Percentiles rank a stretch among this genome's conserved stretches.
Evolutionary conservation across 1,140 invertebrate genomes (phyloP).

Genomic region (Bicyclus anynana): DNA sequence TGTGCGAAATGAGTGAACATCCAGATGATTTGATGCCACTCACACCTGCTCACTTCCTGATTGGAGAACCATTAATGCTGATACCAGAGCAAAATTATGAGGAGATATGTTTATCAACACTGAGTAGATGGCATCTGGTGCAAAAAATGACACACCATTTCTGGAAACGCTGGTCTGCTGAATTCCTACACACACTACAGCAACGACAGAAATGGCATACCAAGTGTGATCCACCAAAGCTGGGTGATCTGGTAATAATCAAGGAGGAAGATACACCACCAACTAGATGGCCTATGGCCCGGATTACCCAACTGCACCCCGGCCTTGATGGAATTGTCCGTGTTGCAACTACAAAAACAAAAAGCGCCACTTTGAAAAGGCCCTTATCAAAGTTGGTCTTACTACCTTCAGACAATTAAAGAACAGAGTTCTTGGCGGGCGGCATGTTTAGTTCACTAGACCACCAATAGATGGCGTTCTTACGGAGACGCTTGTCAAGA

Average conservation of each 20-base stretch:
- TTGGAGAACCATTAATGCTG: constrained; percentile 36
- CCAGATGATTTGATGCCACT: constrained; percentile 19
- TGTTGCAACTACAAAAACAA: background rate
- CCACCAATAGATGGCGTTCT: no score
- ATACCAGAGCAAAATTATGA: constrained; percentile 20
- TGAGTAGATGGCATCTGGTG: constrained; percentile 20
- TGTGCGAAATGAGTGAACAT: constrained; percentile 6
- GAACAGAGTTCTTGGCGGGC: no score
- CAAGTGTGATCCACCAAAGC: background rate
- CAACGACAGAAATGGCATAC: constrained; percentile 16
- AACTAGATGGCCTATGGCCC: background rate
- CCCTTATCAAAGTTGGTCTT: background rate
- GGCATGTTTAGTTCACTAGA: no score
- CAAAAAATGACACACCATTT: constrained; percentile 23
- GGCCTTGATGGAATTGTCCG: background rate
- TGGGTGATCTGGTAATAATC: constrained; percentile 1
- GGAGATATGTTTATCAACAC: background rate
- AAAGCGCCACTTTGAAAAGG: background rate
- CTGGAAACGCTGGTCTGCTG: constrained; percentile 23
- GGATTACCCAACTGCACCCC: background rate
- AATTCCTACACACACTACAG: constrained; percentile 20
- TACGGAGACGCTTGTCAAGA: no score
- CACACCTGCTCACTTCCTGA: constrained; percentile 49
- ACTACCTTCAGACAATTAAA: no score
- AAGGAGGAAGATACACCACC: constrained; percentile 4